phyloP scores from a whole-genome alignment of 1,140 invertebrate genomes.

The Drosophila sp. region DNA sequence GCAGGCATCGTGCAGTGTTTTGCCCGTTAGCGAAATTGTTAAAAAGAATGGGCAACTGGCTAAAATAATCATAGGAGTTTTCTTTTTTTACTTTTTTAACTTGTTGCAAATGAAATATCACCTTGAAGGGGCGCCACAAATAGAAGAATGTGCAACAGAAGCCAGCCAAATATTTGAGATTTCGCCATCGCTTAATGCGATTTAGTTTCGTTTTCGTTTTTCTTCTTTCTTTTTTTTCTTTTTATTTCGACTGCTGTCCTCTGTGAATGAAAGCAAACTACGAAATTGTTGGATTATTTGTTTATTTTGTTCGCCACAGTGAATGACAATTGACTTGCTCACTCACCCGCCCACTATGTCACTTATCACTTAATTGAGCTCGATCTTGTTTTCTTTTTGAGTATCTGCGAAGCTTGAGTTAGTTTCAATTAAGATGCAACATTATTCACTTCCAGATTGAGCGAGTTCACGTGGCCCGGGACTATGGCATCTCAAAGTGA shows the following conservation, averaged over 20 bases:
- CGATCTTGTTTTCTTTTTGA: conserved; percentile 1
- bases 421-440: conserved; percentile 8
- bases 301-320: neutral
- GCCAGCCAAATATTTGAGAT: neutral
- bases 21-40: conserved; percentile 63
- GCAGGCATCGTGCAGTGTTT: conserved; percentile 82
- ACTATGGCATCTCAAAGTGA: neutral
- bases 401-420: neutral
- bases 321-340: conserved; percentile 5
- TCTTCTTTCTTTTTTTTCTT: no score
- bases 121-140: conserved; percentile 1
- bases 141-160: neutral
- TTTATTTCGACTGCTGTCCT: neutral
- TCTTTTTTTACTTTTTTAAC: no score
- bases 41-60: conserved; percentile 70
- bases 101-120: neutral
- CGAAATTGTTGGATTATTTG: neutral
- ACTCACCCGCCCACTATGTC: neutral
- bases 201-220: neutral
- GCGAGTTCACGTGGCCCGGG: neutral
- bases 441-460: neutral
- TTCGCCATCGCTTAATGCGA: neutral
- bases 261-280: conserved; percentile 5
- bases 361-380: conserved; percentile 1
- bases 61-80: neutral